These are phyloP conservation scores for Allacma fusca DNA, from an alignment of 2,888 invertebrate species.

Conservation along the genomic window DNA sequence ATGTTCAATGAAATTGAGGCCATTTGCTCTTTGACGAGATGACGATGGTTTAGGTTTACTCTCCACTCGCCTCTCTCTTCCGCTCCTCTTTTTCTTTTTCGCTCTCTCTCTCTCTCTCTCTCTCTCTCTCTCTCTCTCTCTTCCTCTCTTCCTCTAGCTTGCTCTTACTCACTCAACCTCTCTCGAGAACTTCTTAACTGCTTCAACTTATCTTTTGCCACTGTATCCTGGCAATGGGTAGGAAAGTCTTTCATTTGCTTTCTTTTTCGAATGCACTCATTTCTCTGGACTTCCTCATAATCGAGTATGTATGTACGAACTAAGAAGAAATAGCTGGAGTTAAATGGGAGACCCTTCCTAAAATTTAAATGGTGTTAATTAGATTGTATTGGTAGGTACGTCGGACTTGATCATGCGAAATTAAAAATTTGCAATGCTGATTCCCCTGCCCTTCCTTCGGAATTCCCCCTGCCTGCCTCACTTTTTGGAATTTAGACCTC, in stretches of 20 bases:
- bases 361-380: slow-evolving; percentile 14
- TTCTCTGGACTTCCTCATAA: not conserved
- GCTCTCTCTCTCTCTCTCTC: not conserved
- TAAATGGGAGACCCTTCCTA: not conserved
- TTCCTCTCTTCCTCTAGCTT: too few relatives aligned
- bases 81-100: not conserved
- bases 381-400: slow-evolving; percentile 9
- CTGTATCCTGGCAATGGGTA: too few relatives aligned
- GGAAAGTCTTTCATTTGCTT: too few relatives aligned
- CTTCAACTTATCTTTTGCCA: too few relatives aligned
- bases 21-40: slow-evolving; percentile 35
- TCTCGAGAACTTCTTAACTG: not conserved
- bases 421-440: slow-evolving; percentile 15
- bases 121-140: slow-evolving; percentile 8
- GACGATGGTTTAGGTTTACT: slow-evolving; percentile 24
- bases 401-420: not conserved
- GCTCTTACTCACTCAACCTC: not conserved
- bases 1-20: slow-evolving; percentile 42
- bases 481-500: not conserved
- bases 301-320: not conserved
- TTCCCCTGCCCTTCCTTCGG: not conserved
- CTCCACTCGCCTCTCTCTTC: slow-evolving; percentile 21
- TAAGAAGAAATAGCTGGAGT: not conserved
- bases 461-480: not conserved
- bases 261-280: too few relatives aligned